phyloP scores from a whole-genome alignment of 2,797 vertebrate species.

The Acipenser ruthenus region DNA sequence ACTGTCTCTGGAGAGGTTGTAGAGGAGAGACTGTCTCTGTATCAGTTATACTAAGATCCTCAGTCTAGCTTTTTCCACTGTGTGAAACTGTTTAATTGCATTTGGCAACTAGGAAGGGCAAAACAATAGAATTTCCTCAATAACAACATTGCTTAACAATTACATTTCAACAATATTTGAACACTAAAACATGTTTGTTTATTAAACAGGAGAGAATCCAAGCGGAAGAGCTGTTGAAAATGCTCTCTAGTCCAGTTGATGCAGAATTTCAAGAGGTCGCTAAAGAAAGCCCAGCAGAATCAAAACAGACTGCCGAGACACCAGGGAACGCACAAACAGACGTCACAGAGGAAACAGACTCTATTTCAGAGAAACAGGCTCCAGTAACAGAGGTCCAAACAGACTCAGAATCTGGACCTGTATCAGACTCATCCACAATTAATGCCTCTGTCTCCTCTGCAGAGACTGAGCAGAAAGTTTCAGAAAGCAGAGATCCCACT shows the following conservation, averaged over 20 bases:
- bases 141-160: too few species aligned
- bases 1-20: too few species aligned
- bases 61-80: too few species aligned
- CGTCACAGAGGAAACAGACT: constrained; percentile 36
- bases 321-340: constrained; percentile 31
- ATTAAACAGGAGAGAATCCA: constrained; percentile 77
- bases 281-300: constrained; percentile 3
- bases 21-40: too few species aligned
- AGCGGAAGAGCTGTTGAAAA: constrained; percentile 78
- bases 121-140: too few species aligned
- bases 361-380: constrained; percentile 31
- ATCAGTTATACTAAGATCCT: too few species aligned
- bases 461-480: constrained; percentile 7
- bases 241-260: constrained; percentile 68
- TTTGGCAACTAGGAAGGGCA: too few species aligned
- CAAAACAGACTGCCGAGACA: constrained; percentile 21
- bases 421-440: constrained; percentile 1
- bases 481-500: constrained; percentile 27
- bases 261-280: constrained; percentile 42
- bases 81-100: too few species aligned
- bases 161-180: not conserved
- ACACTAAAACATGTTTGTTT: not conserved
- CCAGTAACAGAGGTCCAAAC: not conserved
- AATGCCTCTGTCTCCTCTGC: constrained; percentile 11
- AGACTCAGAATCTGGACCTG: constrained; percentile 9